These are phyloP conservation scores for Karalla daura DNA, from an alignment of 2,797 vertebrate genomes.

Conservation along the genomic window DNA sequence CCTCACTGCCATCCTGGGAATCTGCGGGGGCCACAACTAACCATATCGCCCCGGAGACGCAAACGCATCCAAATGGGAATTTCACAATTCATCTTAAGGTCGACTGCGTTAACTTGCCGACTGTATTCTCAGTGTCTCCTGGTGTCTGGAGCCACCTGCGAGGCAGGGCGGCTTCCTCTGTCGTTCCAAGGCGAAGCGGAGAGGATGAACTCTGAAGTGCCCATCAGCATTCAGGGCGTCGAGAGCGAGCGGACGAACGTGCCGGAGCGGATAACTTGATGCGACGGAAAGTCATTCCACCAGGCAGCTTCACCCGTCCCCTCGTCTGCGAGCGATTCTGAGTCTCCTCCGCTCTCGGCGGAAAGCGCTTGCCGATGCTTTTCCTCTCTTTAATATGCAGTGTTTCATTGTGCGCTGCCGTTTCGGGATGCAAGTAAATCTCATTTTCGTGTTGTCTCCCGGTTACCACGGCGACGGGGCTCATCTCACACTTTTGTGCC, in stretches of 20 bases:
- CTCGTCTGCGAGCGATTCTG: not conserved
- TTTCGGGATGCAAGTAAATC: not conserved
- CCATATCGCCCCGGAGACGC: no score
- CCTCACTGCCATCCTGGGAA: no score
- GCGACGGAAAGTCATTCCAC: not conserved
- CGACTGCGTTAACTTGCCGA: no score
- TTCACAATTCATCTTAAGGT: no score
- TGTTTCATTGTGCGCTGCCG: not conserved
- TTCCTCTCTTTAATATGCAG: not conserved
- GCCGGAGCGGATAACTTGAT: not conserved
- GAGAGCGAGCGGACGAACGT: not conserved
- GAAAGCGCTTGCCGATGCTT: no score
- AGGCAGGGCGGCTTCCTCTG: not conserved
- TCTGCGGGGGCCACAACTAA: no score
- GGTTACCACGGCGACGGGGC: constrained; percentile 4
- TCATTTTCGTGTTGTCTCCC: not conserved
- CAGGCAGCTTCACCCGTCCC: not conserved
- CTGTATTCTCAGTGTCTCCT: no score
- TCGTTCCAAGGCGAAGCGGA: not conserved
- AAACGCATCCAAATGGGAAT: no score
- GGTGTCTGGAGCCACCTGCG: not conserved
- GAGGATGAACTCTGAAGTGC: not conserved
- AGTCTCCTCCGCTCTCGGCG: no score
- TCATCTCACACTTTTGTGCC: not conserved
- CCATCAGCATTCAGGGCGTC: not conserved